phyloP scores from a whole-genome alignment of 2,888 invertebrate genomes.

The Sclerodermus sp. region DNA sequence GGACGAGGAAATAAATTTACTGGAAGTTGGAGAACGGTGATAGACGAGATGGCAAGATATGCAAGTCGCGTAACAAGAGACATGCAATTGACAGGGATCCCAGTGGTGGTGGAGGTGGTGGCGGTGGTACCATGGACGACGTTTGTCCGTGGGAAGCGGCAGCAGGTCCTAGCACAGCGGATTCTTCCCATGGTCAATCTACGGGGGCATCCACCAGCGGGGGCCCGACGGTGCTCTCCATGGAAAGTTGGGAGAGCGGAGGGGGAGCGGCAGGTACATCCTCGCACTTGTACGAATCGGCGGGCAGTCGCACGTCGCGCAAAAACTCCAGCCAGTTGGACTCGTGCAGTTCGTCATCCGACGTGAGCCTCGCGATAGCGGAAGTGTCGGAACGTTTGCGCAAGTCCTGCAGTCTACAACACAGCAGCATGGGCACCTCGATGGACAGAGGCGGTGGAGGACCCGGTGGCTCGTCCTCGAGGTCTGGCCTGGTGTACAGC shows the following conservation, averaged over 20 bases:
- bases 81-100: constrained; percentile 52
- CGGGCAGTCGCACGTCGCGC: constrained; percentile 52
- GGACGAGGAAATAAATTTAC: no score
- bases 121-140: constrained; percentile 61
- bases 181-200: constrained; percentile 25
- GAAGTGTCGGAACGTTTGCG: constrained; percentile 65
- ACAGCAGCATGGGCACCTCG: constrained; percentile 58
- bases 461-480: constrained; percentile 44
- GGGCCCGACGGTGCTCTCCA: not conserved
- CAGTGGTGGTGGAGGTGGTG: no score
- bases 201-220: constrained; percentile 1
- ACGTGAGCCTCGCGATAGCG: constrained; percentile 65
- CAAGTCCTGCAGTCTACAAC: constrained; percentile 63
- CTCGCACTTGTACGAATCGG: constrained; percentile 10
- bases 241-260: constrained; percentile 14
- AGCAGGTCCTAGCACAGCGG: constrained; percentile 45
- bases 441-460: constrained; percentile 30
- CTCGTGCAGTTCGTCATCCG: constrained; percentile 75
- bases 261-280: constrained; percentile 17
- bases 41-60: no score
- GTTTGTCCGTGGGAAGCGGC: constrained; percentile 64
- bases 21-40: no score
- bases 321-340: constrained; percentile 71
- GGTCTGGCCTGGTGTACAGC: constrained; percentile 26
- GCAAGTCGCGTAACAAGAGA: no score